A percentile compares a stretch with the other conserved stretches of the same genome.
Evolutionary conservation across 2,888 invertebrate genomes (phyloP).

Genomic region (Tortrix viridana): DNA sequence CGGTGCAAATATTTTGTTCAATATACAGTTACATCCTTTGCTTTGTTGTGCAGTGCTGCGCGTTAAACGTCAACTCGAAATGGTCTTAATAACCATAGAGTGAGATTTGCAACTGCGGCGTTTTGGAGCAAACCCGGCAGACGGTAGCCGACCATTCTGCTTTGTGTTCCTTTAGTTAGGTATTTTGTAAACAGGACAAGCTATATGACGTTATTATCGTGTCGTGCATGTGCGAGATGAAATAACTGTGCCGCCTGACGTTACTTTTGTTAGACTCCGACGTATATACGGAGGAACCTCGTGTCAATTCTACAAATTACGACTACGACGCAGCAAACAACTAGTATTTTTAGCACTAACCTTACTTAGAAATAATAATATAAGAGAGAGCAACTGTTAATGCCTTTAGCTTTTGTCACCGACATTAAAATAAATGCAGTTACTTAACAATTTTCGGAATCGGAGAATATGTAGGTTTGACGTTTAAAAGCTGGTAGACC

Average conservation of each 20-base stretch:
- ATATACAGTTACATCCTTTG: slow-evolving; percentile 57
- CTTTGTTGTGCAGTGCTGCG: slow-evolving; percentile 49
- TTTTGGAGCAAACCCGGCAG: slow-evolving; percentile 13
- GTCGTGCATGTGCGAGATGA: slow-evolving; percentile 17
- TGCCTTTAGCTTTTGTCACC: too few species aligned
- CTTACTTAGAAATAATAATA: too few species aligned
- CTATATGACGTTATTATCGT: slow-evolving; percentile 20
- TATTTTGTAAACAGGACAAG: slow-evolving; percentile 46
- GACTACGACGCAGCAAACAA: too few species aligned
- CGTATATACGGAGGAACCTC: too few species aligned
- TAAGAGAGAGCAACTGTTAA: too few species aligned
- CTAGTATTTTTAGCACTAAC: too few species aligned
- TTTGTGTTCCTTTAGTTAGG: slow-evolving; percentile 42
- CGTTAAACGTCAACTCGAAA: slow-evolving; percentile 36
- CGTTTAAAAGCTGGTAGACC: too few species aligned
- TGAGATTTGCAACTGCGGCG: not conserved
- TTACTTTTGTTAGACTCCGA: too few species aligned
- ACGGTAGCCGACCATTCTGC: slow-evolving; percentile 43
- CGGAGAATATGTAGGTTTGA: too few species aligned
- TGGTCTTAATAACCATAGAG: slow-evolving; percentile 3
- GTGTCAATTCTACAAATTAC: too few species aligned
- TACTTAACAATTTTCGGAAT: too few species aligned
- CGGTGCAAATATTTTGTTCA: slow-evolving; percentile 55
- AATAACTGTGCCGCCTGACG: slow-evolving; percentile 16
- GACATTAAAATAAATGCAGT: too few species aligned